Percentiles rank a stretch among this genome's conserved stretches.
Evolutionary conservation across 2,888 invertebrate genomes (phyloP).

Genomic region (Callinectes sapidus): DNA sequence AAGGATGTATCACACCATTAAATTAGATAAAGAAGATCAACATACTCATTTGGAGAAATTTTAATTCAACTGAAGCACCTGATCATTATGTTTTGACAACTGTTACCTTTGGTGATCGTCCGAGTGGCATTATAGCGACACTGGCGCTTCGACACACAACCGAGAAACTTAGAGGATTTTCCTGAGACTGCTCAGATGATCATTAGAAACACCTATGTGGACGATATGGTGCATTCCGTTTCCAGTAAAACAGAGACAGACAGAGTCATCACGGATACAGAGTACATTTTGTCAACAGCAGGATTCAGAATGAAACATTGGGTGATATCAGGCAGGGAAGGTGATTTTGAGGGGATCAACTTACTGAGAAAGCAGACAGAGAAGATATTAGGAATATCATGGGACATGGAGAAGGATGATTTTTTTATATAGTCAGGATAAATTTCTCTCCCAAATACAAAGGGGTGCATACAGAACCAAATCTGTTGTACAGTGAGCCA

Average conservation of each 20-base stretch:
- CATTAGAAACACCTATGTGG: slow-evolving; percentile 44
- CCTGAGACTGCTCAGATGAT: slow-evolving; percentile 43
- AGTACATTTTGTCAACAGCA: too few species aligned
- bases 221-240: too few species aligned
- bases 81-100: slow-evolving; percentile 19
- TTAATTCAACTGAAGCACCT: neutral
- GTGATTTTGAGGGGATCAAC: slow-evolving; percentile 1
- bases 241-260: too few species aligned
- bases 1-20: slow-evolving; percentile 41
- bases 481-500: too few species aligned
- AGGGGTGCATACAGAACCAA: too few species aligned
- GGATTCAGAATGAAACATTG: too few species aligned
- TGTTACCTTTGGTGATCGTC: slow-evolving; percentile 24
- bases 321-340: slow-evolving; percentile 2
- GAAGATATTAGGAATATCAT: slow-evolving; percentile 39
- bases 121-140: slow-evolving; percentile 39
- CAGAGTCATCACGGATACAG: too few species aligned
- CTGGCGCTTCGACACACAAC: slow-evolving; percentile 42
- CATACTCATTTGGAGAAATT: slow-evolving; percentile 35
- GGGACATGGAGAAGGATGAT: too few species aligned
- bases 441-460: too few species aligned
- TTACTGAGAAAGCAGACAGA: slow-evolving; percentile 30
- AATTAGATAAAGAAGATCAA: slow-evolving; percentile 26
- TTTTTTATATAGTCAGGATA: too few species aligned
- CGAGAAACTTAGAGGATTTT: neutral